These are phyloP conservation scores for Carapus acus DNA, from an alignment of 2,797 vertebrate genomes.

Conservation along the genomic window DNA sequence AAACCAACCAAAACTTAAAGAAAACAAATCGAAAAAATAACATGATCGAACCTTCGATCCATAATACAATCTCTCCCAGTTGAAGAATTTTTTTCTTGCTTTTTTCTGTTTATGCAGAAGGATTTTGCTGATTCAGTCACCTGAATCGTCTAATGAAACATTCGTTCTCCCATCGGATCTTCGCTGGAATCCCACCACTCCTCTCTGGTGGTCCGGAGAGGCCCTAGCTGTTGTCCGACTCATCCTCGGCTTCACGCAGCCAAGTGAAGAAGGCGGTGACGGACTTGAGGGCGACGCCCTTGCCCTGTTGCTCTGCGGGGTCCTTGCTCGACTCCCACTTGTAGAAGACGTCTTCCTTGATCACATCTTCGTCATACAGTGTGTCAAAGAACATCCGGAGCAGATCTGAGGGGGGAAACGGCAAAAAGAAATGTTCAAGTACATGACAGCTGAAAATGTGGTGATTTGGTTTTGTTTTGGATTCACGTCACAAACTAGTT, in stretches of 20 bases:
- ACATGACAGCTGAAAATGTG: neutral
- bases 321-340: conserved; percentile 97
- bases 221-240: conserved; percentile 92
- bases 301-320: conserved; percentile 87
- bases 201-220: neutral
- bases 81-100: conserved; percentile 53
- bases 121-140: conserved; percentile 54
- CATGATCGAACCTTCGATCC: conserved; percentile 59
- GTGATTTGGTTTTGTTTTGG: too few species aligned
- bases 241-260: conserved; percentile 91
- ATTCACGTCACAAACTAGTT: too few species aligned
- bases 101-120: conserved; percentile 64
- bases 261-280: conserved; percentile 97
- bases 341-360: conserved; percentile 96
- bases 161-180: conserved; percentile 7
- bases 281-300: conserved; percentile 95
- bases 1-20: conserved; percentile 36
- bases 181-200: neutral
- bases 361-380: conserved; percentile 92
- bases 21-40: conserved; percentile 39
- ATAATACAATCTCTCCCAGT: conserved; percentile 66
- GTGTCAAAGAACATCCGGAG: conserved; percentile 93
- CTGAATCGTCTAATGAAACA: conserved; percentile 50
- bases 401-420: conserved; percentile 72
- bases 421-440: neutral